Evolutionary conservation across 2,888 invertebrate species (phyloP).

Genomic region (Celastrina argiolus): DNA sequence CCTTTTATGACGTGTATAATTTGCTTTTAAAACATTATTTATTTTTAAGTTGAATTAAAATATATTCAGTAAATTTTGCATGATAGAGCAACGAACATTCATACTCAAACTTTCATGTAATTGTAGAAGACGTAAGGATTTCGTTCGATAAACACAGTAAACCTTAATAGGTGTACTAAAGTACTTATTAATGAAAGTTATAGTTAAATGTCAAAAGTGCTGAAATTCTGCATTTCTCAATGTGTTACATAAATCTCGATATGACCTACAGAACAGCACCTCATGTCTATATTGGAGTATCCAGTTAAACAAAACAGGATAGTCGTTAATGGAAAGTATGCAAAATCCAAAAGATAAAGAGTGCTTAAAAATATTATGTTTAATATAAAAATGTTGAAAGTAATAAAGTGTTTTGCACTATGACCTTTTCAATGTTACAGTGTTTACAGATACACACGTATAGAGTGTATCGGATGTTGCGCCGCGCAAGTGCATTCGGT

Average conservation of each 20-base stretch:
- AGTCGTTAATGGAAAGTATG: not conserved
- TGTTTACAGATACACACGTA: constrained; percentile 20
- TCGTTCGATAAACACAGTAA: too few relatives aligned
- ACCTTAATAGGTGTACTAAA: too few relatives aligned
- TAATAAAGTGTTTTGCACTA: not conserved
- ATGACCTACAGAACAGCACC: constrained; percentile 11
- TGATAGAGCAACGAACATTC: too few relatives aligned
- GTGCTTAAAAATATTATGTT: not conserved
- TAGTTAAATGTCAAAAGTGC: not conserved
- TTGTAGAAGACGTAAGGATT: too few relatives aligned
- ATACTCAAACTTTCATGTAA: too few relatives aligned
- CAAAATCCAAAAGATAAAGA: not conserved
- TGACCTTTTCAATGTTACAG: constrained; percentile 24
- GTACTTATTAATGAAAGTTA: not conserved
- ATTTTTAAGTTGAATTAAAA: too few relatives aligned
- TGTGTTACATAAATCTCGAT: not conserved
- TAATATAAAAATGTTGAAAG: not conserved
- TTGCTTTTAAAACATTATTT: too few relatives aligned
- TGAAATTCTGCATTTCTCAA: constrained; percentile 1
- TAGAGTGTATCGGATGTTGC: not conserved
- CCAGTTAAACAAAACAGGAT: constrained; percentile 9
- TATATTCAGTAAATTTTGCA: too few relatives aligned
- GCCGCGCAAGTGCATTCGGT: not conserved
- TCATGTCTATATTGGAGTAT: not conserved
- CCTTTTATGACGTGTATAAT: too few relatives aligned